A percentile compares a stretch with the other conserved stretches of the same genome.
phyloP scores from a whole-genome alignment of 2,113 vertebrate genomes.

The Proteles cristata region DNA sequence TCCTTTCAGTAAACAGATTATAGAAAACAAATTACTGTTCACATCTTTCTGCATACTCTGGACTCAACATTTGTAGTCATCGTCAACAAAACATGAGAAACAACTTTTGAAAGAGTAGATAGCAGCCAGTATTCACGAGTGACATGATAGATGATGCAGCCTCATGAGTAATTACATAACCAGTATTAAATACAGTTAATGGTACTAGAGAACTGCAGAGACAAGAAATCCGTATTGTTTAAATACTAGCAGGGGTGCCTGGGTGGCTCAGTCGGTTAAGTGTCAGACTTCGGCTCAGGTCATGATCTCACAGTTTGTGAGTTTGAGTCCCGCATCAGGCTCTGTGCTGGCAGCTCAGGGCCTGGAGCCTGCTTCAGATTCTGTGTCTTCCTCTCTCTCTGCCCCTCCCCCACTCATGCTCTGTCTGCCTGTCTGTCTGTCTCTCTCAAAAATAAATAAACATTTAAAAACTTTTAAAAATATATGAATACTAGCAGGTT shows the following conservation, averaged over 20 bases:
- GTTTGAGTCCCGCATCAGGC: no score
- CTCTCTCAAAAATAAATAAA: no score
- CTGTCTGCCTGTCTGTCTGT: no score
- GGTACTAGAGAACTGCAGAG: neutral
- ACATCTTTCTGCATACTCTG: neutral
- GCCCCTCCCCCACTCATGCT: no score
- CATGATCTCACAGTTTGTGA: no score
- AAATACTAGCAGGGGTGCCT: neutral
- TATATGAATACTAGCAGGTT: no score
- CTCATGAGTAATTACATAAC: neutral
- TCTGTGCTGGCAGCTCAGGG: no score
- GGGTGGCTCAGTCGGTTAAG: no score
- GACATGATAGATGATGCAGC: neutral
- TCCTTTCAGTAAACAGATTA: neutral
- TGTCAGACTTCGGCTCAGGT: no score
- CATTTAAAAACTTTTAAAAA: no score
- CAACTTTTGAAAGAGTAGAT: neutral
- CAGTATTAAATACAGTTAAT: neutral
- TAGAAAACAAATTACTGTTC: neutral
- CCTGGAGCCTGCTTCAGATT: no score
- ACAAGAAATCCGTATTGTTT: neutral
- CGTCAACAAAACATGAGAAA: neutral
- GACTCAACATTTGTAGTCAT: neutral
- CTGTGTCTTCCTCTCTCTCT: no score
- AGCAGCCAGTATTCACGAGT: neutral